Evolutionary conservation across 2,888 invertebrate species (phyloP).

Genomic region (Sabatieria punctata): DNA sequence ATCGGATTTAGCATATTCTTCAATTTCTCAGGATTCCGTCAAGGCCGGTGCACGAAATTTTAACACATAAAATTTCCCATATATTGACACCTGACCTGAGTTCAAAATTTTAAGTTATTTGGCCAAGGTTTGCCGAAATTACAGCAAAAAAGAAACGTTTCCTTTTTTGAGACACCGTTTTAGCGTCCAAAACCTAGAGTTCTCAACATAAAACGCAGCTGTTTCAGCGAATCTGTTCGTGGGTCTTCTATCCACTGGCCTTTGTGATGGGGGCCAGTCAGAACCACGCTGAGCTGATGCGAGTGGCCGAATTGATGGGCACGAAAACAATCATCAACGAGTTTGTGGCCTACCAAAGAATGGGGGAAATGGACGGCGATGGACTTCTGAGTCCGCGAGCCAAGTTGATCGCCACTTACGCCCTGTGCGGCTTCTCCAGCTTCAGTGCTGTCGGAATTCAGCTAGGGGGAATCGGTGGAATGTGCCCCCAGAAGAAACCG

Average conservation of each 20-base stretch:
- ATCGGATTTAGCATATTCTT: too few relatives aligned
- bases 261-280: conserved; percentile 19
- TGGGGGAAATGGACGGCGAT: conserved; percentile 12
- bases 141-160: too few relatives aligned
- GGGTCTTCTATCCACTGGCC: conserved; percentile 19
- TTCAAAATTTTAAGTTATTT: too few relatives aligned
- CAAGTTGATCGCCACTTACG: conserved; percentile 26
- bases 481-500: conserved; percentile 16
- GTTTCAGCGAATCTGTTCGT: too few relatives aligned
- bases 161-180: too few relatives aligned
- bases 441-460: conserved; percentile 35
- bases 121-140: too few relatives aligned
- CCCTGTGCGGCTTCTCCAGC: conserved; percentile 38
- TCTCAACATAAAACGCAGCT: too few relatives aligned
- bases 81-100: too few relatives aligned
- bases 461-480: conserved; percentile 23
- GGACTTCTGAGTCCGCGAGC: neutral
- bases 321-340: conserved; percentile 25
- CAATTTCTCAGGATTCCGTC: too few relatives aligned
- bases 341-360: conserved; percentile 21
- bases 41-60: too few relatives aligned
- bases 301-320: conserved; percentile 23
- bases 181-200: too few relatives aligned
- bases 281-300: conserved; percentile 13
- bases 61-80: too few relatives aligned